These are phyloP conservation scores for Hydrozoanthus tunicans DNA, from an alignment of 64 coral and sea anemone genomes.

Conservation along the genomic window DNA sequence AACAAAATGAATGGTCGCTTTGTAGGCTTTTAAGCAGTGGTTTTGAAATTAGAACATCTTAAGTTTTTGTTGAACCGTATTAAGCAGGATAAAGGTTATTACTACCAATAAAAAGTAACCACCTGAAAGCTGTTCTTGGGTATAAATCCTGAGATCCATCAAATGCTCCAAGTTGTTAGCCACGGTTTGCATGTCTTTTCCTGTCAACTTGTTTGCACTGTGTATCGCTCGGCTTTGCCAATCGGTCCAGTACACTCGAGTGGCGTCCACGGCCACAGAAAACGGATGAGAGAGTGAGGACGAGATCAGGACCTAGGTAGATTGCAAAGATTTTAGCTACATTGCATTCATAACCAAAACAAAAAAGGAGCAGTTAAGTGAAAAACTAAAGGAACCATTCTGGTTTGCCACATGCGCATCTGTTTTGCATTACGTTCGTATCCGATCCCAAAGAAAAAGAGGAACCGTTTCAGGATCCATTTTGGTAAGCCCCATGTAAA, in stretches of 20 bases:
- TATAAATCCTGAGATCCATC: conserved; percentile 53
- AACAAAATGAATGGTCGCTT: too few relatives aligned
- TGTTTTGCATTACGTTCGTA: too few relatives aligned
- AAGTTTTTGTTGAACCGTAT: too few relatives aligned
- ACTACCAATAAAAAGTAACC: too few relatives aligned
- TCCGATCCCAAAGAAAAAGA: too few relatives aligned
- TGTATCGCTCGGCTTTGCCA: conserved; percentile 35
- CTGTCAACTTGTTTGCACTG: conserved; percentile 46
- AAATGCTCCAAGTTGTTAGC: conserved; percentile 16
- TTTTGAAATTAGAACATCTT: too few relatives aligned
- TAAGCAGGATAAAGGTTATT: too few relatives aligned
- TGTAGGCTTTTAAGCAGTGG: too few relatives aligned
- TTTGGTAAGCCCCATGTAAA: too few relatives aligned
- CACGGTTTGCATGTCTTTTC: conserved; percentile 24
- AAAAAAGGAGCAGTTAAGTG: background rate
- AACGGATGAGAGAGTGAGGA: conserved; percentile 35
- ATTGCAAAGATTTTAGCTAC: background rate
- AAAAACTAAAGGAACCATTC: too few relatives aligned
- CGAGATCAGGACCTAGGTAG: conserved; percentile 8
- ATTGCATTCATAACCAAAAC: background rate
- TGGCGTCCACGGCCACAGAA: conserved; percentile 40
- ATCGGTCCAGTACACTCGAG: conserved; percentile 54
- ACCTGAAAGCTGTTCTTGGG: conserved; percentile 22
- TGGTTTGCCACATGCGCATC: too few relatives aligned
- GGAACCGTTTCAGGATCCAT: too few relatives aligned